phyloP scores from a whole-genome alignment of 1,140 invertebrate species.

The Aphis craccivora region DNA sequence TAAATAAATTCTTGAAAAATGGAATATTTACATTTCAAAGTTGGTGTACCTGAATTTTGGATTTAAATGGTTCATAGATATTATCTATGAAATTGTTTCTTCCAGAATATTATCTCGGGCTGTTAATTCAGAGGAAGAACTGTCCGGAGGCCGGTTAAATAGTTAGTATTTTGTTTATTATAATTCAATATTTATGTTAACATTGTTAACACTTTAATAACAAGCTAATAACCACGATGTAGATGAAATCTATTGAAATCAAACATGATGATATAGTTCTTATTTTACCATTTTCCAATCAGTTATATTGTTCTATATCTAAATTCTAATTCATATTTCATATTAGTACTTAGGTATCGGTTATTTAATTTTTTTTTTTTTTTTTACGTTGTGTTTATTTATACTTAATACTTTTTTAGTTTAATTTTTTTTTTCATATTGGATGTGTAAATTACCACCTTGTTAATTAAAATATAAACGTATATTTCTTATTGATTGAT shows the following conservation, averaged over 20 bases:
- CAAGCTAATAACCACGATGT: background rate
- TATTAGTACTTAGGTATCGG: too few relatives aligned
- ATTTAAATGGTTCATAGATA: too few relatives aligned
- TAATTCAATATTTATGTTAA: background rate
- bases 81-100: too few relatives aligned
- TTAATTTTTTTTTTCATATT: too few relatives aligned
- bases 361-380: too few relatives aligned
- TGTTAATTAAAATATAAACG: background rate
- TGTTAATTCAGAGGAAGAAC: background rate
- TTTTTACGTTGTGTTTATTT: background rate
- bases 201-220: background rate
- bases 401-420: too few relatives aligned
- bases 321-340: too few relatives aligned
- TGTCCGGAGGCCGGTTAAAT: background rate
- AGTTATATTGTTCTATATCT: too few relatives aligned
- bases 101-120: background rate
- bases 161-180: background rate
- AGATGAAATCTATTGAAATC: background rate
- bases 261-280: background rate
- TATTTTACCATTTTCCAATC: background rate
- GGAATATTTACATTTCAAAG: background rate
- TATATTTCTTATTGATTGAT: background rate
- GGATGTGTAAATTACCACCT: too few relatives aligned
- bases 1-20: background rate
- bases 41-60: background rate